These are phyloP conservation scores for Heliocidaris erythrogramma DNA, from an alignment of 35 echinoderm and acorn worm species.

Conservation along the genomic window DNA sequence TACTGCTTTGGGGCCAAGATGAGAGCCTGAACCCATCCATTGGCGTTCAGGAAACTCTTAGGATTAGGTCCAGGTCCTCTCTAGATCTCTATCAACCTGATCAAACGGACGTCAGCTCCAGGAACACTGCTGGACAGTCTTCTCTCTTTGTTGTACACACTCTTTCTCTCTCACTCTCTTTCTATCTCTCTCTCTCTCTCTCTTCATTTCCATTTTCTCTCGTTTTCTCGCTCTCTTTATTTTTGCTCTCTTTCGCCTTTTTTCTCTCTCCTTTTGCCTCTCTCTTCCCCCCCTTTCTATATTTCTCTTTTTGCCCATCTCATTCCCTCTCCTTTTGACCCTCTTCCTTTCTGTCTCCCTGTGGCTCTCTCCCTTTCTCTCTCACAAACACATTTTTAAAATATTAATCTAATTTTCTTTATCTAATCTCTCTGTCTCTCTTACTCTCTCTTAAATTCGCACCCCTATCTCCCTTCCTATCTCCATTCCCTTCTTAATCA, in stretches of 20 bases:
- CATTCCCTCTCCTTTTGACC: too few relatives aligned
- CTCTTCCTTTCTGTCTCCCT: too few relatives aligned
- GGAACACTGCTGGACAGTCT: not conserved
- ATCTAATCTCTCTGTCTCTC: not conserved
- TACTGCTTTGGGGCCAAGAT: not conserved
- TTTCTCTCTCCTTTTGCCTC: too few relatives aligned
- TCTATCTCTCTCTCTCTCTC: not conserved
- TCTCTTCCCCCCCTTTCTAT: too few relatives aligned
- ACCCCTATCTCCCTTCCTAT: not conserved
- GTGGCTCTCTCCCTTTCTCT: too few relatives aligned
- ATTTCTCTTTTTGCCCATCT: too few relatives aligned
- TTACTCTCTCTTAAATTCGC: not conserved
- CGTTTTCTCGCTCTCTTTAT: too few relatives aligned
- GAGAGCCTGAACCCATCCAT: not conserved
- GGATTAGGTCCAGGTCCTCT: not conserved
- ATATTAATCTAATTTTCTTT: too few relatives aligned
- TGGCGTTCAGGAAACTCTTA: constrained; percentile 2
- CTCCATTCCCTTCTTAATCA: not conserved
- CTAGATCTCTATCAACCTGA: not conserved
- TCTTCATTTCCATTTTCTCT: too few relatives aligned
- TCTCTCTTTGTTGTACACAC: not conserved
- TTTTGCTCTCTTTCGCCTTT: too few relatives aligned
- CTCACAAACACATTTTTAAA: too few relatives aligned
- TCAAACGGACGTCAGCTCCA: not conserved
- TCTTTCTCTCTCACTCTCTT: not conserved